Evolutionary conservation across 2,113 vertebrate genomes (phyloP).

Genomic region (Zeus faber): DNA sequence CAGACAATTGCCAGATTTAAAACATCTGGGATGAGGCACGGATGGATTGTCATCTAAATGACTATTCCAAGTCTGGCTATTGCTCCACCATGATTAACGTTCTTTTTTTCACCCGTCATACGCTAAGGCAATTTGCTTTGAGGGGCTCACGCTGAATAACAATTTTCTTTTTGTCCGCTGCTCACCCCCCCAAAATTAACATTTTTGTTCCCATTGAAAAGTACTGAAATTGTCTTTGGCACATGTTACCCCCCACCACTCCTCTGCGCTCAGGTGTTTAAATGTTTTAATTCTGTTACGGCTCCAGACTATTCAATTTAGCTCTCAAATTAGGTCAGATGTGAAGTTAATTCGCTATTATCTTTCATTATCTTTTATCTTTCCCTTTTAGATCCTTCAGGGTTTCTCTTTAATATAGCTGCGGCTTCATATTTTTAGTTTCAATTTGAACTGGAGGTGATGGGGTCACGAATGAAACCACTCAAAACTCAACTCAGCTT

Average conservation of each 20-base stretch:
- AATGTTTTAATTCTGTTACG: too few relatives aligned
- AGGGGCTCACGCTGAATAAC: slow-evolving; percentile 19
- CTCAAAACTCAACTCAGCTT: too few relatives aligned
- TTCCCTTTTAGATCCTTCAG: too few relatives aligned
- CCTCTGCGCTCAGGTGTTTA: too few relatives aligned
- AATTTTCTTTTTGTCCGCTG: slow-evolving; percentile 16
- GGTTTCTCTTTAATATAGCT: too few relatives aligned
- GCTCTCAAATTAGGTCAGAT: too few relatives aligned
- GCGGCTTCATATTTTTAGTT: too few relatives aligned
- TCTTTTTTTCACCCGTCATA: neutral
- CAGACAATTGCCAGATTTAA: slow-evolving; percentile 15
- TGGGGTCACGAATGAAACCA: too few relatives aligned
- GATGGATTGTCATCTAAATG: slow-evolving; percentile 9
- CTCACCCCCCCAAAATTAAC: neutral
- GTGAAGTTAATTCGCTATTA: too few relatives aligned
- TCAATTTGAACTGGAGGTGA: too few relatives aligned
- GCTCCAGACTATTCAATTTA: too few relatives aligned
- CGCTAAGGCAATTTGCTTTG: slow-evolving; percentile 11
- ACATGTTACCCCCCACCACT: slow-evolving; percentile 10
- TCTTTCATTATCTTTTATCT: too few relatives aligned
- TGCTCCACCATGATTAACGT: slow-evolving; percentile 8
- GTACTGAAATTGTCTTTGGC: slow-evolving; percentile 5
- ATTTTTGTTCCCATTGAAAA: neutral
- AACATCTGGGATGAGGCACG: slow-evolving; percentile 3
- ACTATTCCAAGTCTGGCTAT: slow-evolving; percentile 14